Conservation (phyloP, 1,140 invertebrate genomes). For the Heliconius nattereri region DNA sequence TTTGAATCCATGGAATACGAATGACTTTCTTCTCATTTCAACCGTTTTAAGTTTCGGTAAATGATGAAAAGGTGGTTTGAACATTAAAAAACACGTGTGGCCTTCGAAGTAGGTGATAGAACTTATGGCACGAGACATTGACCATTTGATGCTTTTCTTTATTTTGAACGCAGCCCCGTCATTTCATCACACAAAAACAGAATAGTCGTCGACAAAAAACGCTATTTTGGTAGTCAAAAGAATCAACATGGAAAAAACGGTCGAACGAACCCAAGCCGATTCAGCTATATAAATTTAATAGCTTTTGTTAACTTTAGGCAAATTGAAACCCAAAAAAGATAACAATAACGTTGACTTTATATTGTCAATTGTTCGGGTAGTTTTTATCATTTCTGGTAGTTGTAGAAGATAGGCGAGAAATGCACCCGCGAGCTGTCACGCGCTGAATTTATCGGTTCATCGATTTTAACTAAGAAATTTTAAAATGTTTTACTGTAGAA, state of each 20-base stretch:
- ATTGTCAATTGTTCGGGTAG: slow-evolving; percentile 15
- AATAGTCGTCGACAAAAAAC: slow-evolving; percentile 42
- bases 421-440: slow-evolving; percentile 72
- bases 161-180: slow-evolving; percentile 56
- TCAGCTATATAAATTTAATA: slow-evolving; percentile 40
- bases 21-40: not conserved
- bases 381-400: slow-evolving; percentile 52
- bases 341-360: not conserved
- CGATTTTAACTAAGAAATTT: slow-evolving; percentile 38
- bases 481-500: not conserved
- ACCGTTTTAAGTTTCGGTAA: too few relatives aligned
- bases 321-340: not conserved
- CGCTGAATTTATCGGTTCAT: slow-evolving; percentile 56
- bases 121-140: slow-evolving; percentile 74
- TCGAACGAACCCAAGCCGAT: slow-evolving; percentile 32
- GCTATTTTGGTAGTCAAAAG: slow-evolving; percentile 38
- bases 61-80: not conserved
- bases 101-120: slow-evolving; percentile 50
- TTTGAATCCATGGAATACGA: too few relatives aligned
- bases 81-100: slow-evolving; percentile 45
- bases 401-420: slow-evolving; percentile 60
- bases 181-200: slow-evolving; percentile 65
- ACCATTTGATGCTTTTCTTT: slow-evolving; percentile 66
- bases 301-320: not conserved
- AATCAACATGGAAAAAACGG: slow-evolving; percentile 37